phyloP scores from a whole-genome alignment of 64 coral and sea anemone species.

The Actinia equina region DNA sequence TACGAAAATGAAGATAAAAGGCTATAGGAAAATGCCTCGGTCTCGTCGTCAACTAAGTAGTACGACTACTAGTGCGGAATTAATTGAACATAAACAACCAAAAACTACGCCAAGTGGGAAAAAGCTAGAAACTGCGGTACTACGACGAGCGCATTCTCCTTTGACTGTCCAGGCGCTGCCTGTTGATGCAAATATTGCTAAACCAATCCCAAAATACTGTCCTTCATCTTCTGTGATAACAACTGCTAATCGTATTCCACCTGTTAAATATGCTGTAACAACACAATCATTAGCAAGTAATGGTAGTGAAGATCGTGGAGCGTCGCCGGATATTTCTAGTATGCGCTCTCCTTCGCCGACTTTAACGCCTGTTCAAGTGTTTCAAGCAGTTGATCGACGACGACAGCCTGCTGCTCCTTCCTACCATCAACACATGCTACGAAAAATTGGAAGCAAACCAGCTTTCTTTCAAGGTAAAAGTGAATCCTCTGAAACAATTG shows the following conservation, averaged over 20 bases:
- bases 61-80: slow-evolving; percentile 94
- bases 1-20: slow-evolving; percentile 67
- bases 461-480: slow-evolving; percentile 59
- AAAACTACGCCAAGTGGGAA: slow-evolving; percentile 80
- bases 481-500: not conserved
- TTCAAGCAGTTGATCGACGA: slow-evolving; percentile 84
- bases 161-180: slow-evolving; percentile 84
- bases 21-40: slow-evolving; percentile 57
- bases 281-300: slow-evolving; percentile 44
- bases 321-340: slow-evolving; percentile 28
- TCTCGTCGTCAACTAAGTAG: slow-evolving; percentile 81
- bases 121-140: slow-evolving; percentile 81
- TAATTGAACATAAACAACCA: slow-evolving; percentile 87
- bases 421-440: slow-evolving; percentile 95
- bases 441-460: slow-evolving; percentile 54
- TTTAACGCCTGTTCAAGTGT: slow-evolving; percentile 82
- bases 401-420: slow-evolving; percentile 90
- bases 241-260: not conserved
- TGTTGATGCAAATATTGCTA: slow-evolving; percentile 5
- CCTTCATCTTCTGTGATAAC: not conserved
- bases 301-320: slow-evolving; percentile 46
- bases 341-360: slow-evolving; percentile 66
- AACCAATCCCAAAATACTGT: not conserved
- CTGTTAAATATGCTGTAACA: slow-evolving; percentile 21
- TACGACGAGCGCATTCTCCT: slow-evolving; percentile 83